phyloP scores from a whole-genome alignment of 2,888 invertebrate genomes.

The Proisotoma minuta region DNA sequence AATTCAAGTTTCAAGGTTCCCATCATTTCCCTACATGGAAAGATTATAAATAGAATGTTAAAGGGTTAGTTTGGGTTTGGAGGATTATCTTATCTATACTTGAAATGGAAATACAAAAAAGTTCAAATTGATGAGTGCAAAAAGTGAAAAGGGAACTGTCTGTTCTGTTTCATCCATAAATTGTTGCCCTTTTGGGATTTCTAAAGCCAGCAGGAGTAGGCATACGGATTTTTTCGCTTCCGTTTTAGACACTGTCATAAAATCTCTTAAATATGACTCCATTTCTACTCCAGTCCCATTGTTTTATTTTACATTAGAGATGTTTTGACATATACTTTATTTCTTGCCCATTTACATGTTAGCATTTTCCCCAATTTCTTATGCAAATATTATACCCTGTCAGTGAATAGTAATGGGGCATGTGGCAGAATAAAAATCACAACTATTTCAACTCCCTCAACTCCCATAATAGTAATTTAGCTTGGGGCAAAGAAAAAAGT shows the following conservation, averaged over 20 bases:
- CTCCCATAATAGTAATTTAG: background rate
- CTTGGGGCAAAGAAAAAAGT: background rate
- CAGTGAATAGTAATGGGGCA: background rate
- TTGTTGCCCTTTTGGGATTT: conserved; percentile 2
- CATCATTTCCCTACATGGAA: no score
- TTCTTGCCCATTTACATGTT: background rate
- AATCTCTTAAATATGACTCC: no score
- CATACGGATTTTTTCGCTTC: no score
- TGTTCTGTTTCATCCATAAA: background rate
- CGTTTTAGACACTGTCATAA: no score
- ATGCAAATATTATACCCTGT: background rate
- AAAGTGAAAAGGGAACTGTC: background rate
- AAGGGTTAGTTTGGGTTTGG: no score
- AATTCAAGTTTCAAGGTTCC: no score
- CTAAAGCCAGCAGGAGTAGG: no score
- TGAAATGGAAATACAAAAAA: no score
- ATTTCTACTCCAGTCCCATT: no score
- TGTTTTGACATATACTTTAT: background rate
- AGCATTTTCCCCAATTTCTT: conserved; percentile 1
- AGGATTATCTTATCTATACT: no score
- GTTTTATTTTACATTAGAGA: conserved; percentile 5
- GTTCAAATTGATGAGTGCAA: conserved; percentile 3
- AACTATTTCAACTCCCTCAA: background rate
- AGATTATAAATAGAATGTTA: no score
- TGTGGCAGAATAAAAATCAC: background rate